phyloP scores from a whole-genome alignment of 2,888 invertebrate genomes.

The Caenorhabditis japonica region DNA sequence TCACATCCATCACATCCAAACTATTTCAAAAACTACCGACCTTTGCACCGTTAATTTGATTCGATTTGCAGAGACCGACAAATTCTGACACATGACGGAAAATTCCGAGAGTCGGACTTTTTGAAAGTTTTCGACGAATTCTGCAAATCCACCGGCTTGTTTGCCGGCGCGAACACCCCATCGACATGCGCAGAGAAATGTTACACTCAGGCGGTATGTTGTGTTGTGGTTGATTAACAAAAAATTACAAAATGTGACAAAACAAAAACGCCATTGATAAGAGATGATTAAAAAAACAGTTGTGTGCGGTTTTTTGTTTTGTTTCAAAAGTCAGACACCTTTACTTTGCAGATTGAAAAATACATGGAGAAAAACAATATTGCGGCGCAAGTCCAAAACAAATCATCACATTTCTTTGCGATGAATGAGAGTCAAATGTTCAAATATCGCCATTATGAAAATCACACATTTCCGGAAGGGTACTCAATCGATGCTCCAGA shows the following conservation, averaged over 20 bases:
- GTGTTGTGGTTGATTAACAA: neutral
- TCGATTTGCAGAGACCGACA: conserved; percentile 45
- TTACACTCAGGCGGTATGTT: conserved; percentile 44
- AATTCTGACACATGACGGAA: conserved; percentile 49
- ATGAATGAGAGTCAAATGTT: conserved; percentile 56
- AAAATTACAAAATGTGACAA: neutral
- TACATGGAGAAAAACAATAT: conserved; percentile 54
- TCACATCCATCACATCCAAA: neutral
- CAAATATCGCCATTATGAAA: conserved; percentile 43
- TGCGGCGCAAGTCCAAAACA: conserved; percentile 32
- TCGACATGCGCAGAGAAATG: conserved; percentile 47
- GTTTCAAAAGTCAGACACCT: too few relatives aligned
- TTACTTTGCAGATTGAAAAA: conserved; percentile 41
- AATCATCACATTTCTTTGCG: conserved; percentile 46
- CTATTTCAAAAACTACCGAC: neutral
- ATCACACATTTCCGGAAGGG: conserved; percentile 31
- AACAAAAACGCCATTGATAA: conserved; percentile 14
- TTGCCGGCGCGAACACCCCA: conserved; percentile 25
- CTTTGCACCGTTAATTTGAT: conserved; percentile 9
- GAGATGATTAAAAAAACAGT: neutral
- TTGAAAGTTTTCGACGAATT: conserved; percentile 46
- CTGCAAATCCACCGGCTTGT: conserved; percentile 23
- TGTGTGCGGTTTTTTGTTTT: neutral
- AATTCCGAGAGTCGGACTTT: conserved; percentile 51
- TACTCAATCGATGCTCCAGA: conserved; percentile 44